phyloP scores from a whole-genome alignment of 2,113 vertebrate species.

The Oryzias celebensis region DNA sequence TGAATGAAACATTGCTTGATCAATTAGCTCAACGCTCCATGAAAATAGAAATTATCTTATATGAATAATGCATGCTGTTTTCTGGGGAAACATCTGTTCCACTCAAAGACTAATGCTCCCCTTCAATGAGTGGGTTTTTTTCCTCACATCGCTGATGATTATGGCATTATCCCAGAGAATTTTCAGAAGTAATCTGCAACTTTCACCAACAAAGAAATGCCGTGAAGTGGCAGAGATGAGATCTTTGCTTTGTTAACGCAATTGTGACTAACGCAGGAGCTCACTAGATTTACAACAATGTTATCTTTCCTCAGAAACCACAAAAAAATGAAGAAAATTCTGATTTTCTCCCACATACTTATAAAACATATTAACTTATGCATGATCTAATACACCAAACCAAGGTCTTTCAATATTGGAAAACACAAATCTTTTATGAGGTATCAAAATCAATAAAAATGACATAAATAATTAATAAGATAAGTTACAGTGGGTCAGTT shows the following conservation, averaged over 20 bases:
- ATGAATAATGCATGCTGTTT: slow-evolving; percentile 89
- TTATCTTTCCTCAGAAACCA: too few relatives aligned
- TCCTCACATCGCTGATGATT: slow-evolving; percentile 61
- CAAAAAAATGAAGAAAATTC: slow-evolving; percentile 74
- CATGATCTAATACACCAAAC: slow-evolving; percentile 83
- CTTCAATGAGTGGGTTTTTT: slow-evolving; percentile 66
- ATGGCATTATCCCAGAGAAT: slow-evolving; percentile 75
- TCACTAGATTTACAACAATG: too few relatives aligned
- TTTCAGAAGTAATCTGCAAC: slow-evolving; percentile 69
- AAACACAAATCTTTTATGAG: slow-evolving; percentile 92
- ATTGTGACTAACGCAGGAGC: too few relatives aligned
- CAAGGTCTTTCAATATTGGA: slow-evolving; percentile 93
- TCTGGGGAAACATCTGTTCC: slow-evolving; percentile 85
- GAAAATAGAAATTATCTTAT: slow-evolving; percentile 86
- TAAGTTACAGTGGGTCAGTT: slow-evolving; percentile 78
- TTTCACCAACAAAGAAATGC: slow-evolving; percentile 28
- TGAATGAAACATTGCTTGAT: slow-evolving; percentile 82
- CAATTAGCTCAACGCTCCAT: slow-evolving; percentile 83
- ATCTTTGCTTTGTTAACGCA: neutral
- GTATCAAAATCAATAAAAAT: slow-evolving; percentile 97
- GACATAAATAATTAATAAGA: slow-evolving; percentile 95
- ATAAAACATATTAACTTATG: slow-evolving; percentile 91
- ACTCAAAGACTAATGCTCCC: slow-evolving; percentile 81
- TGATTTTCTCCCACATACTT: slow-evolving; percentile 85
- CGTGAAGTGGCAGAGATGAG: slow-evolving; percentile 4